Percentiles rank a stretch among this genome's conserved stretches.
Evolutionary conservation across 2,797 vertebrate species (phyloP).

Genomic region (Nannoperca australis): DNA sequence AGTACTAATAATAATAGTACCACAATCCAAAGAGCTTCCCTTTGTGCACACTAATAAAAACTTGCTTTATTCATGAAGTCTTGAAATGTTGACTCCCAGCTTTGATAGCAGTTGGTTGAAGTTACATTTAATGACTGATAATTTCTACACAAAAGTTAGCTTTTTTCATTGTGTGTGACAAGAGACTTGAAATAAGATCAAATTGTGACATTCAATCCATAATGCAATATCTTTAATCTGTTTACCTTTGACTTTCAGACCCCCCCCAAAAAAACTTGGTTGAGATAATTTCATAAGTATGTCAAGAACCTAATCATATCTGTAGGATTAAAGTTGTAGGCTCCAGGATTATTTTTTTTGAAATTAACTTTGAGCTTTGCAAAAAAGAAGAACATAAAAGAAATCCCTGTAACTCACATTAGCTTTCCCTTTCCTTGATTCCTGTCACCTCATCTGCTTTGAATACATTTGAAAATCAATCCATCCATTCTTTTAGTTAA

Average conservation of each 20-base stretch:
- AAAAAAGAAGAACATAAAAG: slow-evolving; percentile 40
- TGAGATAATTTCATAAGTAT: slow-evolving; percentile 47
- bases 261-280: slow-evolving; percentile 8
- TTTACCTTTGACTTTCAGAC: slow-evolving; percentile 62
- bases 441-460: slow-evolving; percentile 44
- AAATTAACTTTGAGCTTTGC: slow-evolving; percentile 60
- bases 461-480: slow-evolving; percentile 58
- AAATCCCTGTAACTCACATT: slow-evolving; percentile 40
- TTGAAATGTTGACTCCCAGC: slow-evolving; percentile 12
- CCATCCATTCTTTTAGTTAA: slow-evolving; percentile 44
- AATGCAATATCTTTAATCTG: slow-evolving; percentile 57
- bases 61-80: slow-evolving; percentile 13
- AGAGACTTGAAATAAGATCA: slow-evolving; percentile 44
- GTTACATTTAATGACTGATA: slow-evolving; percentile 11
- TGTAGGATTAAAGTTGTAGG: slow-evolving; percentile 59
- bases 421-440: slow-evolving; percentile 37
- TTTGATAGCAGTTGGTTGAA: slow-evolving; percentile 38
- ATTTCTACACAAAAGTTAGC: slow-evolving; percentile 30
- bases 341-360: slow-evolving; percentile 58
- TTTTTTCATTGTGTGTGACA: slow-evolving; percentile 24
- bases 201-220: slow-evolving; percentile 46
- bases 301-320: slow-evolving; percentile 57
- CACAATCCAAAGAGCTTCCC: slow-evolving; percentile 8
- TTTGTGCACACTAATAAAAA: slow-evolving; percentile 23
- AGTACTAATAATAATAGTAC: slow-evolving; percentile 2